Conservation (phyloP, 2,888 invertebrate species). For the Rhogogaster chlorosoma region DNA sequence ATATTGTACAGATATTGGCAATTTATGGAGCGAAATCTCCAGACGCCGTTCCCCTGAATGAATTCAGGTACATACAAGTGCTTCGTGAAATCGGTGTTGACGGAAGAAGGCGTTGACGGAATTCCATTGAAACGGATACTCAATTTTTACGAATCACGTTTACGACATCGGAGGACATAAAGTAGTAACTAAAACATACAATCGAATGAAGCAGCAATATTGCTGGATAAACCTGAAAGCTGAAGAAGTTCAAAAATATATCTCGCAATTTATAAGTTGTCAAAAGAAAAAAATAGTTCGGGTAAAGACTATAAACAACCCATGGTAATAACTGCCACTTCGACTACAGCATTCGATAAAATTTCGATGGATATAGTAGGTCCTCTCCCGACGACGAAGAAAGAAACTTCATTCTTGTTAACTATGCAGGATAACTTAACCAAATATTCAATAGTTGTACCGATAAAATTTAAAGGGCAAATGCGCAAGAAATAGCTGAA, state of each 20-base stretch:
- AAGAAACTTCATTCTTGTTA: constrained; percentile 43
- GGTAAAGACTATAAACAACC: constrained; percentile 48
- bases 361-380: constrained; percentile 56
- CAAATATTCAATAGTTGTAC: constrained; percentile 52
- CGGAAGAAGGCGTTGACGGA: too few species aligned
- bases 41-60: too few species aligned
- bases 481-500: neutral
- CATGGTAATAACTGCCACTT: constrained; percentile 51
- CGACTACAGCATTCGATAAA: constrained; percentile 55
- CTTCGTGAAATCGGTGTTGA: too few species aligned
- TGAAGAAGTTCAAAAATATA: constrained; percentile 49
- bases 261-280: constrained; percentile 53
- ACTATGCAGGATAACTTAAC: constrained; percentile 53
- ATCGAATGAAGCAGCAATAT: constrained; percentile 42
- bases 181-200: constrained; percentile 55
- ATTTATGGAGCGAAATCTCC: too few species aligned
- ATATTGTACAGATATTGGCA: too few species aligned
- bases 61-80: too few species aligned
- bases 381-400: constrained; percentile 47
- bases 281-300: constrained; percentile 48
- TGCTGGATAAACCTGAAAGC: constrained; percentile 55
- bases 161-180: constrained; percentile 59
- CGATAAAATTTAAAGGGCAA: constrained; percentile 49
- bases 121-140: too few species aligned
- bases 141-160: too few species aligned